Conservation (phyloP, 2,113 vertebrate genomes). For the Austrofundulus limnaeus region DNA sequence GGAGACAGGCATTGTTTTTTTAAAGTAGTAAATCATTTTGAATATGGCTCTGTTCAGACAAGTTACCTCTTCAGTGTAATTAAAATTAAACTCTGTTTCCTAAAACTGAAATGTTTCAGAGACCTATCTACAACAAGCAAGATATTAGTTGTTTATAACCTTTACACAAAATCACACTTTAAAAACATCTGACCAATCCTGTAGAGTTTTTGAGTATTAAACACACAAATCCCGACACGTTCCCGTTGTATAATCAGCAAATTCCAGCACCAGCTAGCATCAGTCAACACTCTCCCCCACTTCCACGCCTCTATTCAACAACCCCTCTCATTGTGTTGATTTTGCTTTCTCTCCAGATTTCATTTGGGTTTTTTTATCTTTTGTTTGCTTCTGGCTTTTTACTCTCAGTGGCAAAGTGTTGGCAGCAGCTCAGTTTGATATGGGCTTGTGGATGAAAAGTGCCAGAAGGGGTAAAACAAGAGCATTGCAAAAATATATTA, state of each 20-base stretch:
- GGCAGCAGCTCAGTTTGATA: slow-evolving; percentile 71
- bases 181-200: no score
- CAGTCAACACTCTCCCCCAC: slow-evolving; percentile 19
- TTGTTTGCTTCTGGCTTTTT: slow-evolving; percentile 67
- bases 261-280: slow-evolving; percentile 32
- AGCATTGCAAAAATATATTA: slow-evolving; percentile 52
- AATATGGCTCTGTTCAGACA: no score
- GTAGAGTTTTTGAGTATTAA: neutral
- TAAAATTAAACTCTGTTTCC: neutral
- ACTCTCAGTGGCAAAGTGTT: slow-evolving; percentile 51
- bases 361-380: slow-evolving; percentile 60
- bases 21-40: no score
- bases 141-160: no score
- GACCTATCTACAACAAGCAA: no score
- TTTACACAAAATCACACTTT: no score
- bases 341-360: slow-evolving; percentile 52
- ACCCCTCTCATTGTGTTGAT: slow-evolving; percentile 54
- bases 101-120: no score
- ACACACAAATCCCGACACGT: neutral
- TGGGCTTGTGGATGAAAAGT: slow-evolving; percentile 62
- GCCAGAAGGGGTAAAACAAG: slow-evolving; percentile 47
- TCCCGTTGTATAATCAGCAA: slow-evolving; percentile 25
- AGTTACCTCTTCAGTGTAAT: neutral
- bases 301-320: slow-evolving; percentile 33
- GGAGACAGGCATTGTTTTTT: no score